A percentile compares a stretch with the other conserved stretches of the same genome.
Evolutionary conservation across 2,888 invertebrate genomes (phyloP).

Genomic region (Pyrgus malvae): DNA sequence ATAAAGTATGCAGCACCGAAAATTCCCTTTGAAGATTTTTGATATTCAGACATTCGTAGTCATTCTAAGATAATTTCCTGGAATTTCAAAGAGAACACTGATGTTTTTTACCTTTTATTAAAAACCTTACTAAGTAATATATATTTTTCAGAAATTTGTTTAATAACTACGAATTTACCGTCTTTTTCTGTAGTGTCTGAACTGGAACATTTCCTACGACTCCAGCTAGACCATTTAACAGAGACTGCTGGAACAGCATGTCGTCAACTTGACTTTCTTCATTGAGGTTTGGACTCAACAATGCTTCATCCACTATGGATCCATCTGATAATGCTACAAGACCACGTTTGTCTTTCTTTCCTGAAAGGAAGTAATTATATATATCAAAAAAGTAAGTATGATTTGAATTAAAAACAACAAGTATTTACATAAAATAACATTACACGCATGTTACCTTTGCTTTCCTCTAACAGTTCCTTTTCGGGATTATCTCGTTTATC

Average conservation of each 20-base stretch:
- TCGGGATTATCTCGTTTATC: conserved; percentile 77
- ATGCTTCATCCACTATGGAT: conserved; percentile 84
- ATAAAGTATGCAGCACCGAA: not conserved
- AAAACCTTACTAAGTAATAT: no score
- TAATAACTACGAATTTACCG: conserved; percentile 48
- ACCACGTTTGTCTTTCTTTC: conserved; percentile 84
- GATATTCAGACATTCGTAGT: no score
- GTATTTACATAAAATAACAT: no score
- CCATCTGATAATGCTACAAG: conserved; percentile 85
- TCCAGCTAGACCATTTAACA: conserved; percentile 85
- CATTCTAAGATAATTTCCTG: no score
- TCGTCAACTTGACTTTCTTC: conserved; percentile 57
- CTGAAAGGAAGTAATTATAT: conserved; percentile 44
- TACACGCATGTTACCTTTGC: conserved; percentile 2
- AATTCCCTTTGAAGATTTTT: no score
- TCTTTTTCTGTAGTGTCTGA: conserved; percentile 83
- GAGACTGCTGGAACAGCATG: conserved; percentile 75
- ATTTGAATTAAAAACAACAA: no score
- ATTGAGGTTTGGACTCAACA: conserved; percentile 64
- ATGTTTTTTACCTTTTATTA: no score
- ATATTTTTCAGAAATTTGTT: no score
- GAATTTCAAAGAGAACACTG: no score
- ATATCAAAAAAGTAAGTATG: no score
- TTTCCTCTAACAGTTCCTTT: conserved; percentile 58
- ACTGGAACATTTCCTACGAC: conserved; percentile 85